These are phyloP conservation scores for Yasuhikotakia modesta DNA, from an alignment of 2,797 vertebrate genomes.

Conservation along the genomic window DNA sequence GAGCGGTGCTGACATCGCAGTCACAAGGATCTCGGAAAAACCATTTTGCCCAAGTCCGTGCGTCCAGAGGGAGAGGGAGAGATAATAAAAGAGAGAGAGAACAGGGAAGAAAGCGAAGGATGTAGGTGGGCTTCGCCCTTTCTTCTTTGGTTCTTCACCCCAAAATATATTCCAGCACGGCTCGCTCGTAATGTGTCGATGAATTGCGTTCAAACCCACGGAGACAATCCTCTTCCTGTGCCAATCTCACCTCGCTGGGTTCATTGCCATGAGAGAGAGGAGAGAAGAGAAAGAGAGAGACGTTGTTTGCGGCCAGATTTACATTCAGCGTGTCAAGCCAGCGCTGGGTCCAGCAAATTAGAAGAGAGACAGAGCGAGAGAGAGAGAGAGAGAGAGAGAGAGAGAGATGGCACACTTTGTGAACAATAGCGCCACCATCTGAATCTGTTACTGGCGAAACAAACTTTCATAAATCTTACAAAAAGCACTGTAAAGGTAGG, in stretches of 20 bases:
- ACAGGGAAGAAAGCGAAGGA: constrained; percentile 2
- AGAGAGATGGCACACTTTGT: constrained; percentile 65
- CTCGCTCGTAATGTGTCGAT: constrained; percentile 75
- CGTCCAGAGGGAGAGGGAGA: constrained; percentile 17
- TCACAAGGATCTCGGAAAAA: constrained; percentile 37
- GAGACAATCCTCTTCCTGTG: constrained; percentile 58
- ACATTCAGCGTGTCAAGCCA: constrained; percentile 72
- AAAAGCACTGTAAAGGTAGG: background rate
- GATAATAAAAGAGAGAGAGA: background rate
- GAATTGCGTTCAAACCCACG: constrained; percentile 59
- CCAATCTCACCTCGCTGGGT: constrained; percentile 53
- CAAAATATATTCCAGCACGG: constrained; percentile 63
- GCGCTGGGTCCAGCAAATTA: constrained; percentile 57
- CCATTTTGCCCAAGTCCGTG: constrained; percentile 41
- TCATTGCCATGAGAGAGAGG: constrained; percentile 38
- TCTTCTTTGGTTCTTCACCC: constrained; percentile 49
- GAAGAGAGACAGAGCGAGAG: constrained; percentile 50
- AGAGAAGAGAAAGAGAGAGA: constrained; percentile 41
- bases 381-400: constrained; percentile 41
- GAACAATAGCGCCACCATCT: constrained; percentile 69
- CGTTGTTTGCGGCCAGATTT: constrained; percentile 63
- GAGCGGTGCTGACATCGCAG: constrained; percentile 49
- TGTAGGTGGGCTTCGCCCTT: constrained; percentile 35
- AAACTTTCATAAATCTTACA: background rate
- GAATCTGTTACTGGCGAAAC: background rate